Evolutionary conservation across 2,888 invertebrate species (phyloP).

Genomic region (Epinotia brunnichana): DNA sequence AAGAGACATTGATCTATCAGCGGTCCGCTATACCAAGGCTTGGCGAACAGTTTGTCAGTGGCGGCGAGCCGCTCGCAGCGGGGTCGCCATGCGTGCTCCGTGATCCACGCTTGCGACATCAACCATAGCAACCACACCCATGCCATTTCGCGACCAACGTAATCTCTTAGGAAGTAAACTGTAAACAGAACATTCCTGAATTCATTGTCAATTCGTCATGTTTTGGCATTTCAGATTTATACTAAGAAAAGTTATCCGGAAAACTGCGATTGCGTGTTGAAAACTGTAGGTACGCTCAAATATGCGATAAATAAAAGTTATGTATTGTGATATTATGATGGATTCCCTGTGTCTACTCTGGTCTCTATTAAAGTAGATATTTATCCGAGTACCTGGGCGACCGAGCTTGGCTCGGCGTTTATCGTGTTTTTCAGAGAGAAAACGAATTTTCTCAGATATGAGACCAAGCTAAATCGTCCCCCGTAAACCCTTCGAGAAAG

Average conservation of each 20-base stretch:
- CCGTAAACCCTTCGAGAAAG: too few relatives aligned
- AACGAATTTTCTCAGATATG: too few relatives aligned
- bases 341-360: too few relatives aligned
- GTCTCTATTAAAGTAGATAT: too few relatives aligned
- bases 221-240: neutral
- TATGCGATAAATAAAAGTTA: too few relatives aligned
- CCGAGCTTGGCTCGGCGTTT: too few relatives aligned
- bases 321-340: too few relatives aligned
- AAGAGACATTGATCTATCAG: conserved; percentile 93
- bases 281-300: too few relatives aligned
- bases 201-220: neutral
- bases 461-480: too few relatives aligned
- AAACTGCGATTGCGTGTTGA: neutral
- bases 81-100: conserved; percentile 93
- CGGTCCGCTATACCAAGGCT: conserved; percentile 92
- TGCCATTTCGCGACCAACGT: conserved; percentile 85
- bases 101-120: conserved; percentile 93
- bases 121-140: conserved; percentile 93
- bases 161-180: conserved; percentile 80
- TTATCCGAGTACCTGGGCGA: too few relatives aligned
- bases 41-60: conserved; percentile 92
- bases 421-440: too few relatives aligned
- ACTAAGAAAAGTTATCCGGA: too few relatives aligned
- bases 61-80: conserved; percentile 91
- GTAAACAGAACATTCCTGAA: conserved; percentile 45